Evolutionary conservation across 2,797 vertebrate species (phyloP).

Genomic region (Echiichthys vipera): DNA sequence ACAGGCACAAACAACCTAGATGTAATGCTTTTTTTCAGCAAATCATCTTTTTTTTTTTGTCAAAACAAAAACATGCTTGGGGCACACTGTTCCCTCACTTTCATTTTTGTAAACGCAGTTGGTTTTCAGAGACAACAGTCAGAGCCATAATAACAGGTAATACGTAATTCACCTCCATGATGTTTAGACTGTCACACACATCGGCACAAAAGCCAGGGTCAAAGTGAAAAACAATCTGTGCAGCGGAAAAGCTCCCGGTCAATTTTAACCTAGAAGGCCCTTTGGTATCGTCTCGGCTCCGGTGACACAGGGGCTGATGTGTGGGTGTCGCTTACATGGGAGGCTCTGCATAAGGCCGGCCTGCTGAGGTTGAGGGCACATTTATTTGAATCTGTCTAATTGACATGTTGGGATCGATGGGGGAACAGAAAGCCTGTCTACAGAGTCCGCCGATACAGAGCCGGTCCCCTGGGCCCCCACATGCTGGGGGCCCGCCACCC

Average conservation of each 20-base stretch:
- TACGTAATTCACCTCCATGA: constrained; percentile 50
- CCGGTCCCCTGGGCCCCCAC: constrained; percentile 71
- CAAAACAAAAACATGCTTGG: constrained; percentile 40
- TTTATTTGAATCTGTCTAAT: constrained; percentile 84
- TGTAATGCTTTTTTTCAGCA: constrained; percentile 15
- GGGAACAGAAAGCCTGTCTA: constrained; percentile 77
- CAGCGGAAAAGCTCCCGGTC: constrained; percentile 70
- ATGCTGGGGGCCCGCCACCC: constrained; percentile 66
- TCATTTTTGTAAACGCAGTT: constrained; percentile 30
- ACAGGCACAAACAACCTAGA: background rate
- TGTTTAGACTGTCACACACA: constrained; percentile 23
- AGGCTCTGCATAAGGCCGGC: constrained; percentile 56
- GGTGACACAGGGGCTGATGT: constrained; percentile 62
- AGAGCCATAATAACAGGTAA: constrained; percentile 23
- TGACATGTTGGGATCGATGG: constrained; percentile 83
- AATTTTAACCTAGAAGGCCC: constrained; percentile 66
- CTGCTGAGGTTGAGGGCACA: constrained; percentile 74
- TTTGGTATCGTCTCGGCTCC: constrained; percentile 62
- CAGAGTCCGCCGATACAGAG: constrained; percentile 73
- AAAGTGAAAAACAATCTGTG: constrained; percentile 79
- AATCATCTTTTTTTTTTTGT: background rate
- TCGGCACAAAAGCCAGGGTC: constrained; percentile 51
- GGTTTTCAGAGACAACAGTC: constrained; percentile 48
- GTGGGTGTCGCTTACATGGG: constrained; percentile 77
- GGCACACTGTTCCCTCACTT: constrained; percentile 9